Conservation (phyloP, 2,888 invertebrate genomes). For the Ochlodes sylvanus region DNA sequence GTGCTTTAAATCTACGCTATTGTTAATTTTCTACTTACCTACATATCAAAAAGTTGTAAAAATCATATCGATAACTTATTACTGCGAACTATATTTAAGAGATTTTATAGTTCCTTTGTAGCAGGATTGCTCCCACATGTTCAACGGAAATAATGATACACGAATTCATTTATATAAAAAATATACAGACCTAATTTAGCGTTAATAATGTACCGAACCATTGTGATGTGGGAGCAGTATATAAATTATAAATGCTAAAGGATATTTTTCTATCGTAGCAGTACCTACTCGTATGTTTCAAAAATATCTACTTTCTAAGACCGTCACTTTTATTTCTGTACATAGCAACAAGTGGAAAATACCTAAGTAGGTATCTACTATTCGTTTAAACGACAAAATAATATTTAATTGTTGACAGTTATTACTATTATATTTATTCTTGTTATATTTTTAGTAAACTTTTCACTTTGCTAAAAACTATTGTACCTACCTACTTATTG, state of each 20-base stretch:
- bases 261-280: conserved; percentile 36
- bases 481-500: too few species aligned
- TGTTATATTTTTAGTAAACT: too few species aligned
- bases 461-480: too few species aligned
- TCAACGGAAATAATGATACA: neutral
- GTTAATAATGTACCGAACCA: too few species aligned
- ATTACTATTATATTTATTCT: neutral
- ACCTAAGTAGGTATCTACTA: too few species aligned
- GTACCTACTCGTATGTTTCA: neutral
- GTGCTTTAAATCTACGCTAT: neutral
- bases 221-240: conserved; percentile 31
- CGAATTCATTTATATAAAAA: conserved; percentile 1
- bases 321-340: conserved; percentile 21
- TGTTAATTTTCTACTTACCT: conserved; percentile 8
- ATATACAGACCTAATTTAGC: neutral
- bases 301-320: neutral
- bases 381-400: neutral
- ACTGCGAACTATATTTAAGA: conserved; percentile 18
- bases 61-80: conserved; percentile 10
- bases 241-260: conserved; percentile 24
- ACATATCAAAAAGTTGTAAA: conserved; percentile 31
- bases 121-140: conserved; percentile 7
- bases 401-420: too few species aligned
- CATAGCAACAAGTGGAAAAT: conserved; percentile 32
- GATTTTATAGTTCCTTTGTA: conserved; percentile 27